A percentile compares a stretch with the other conserved stretches of the same genome.
phyloP scores from a whole-genome alignment of 2,797 vertebrate species.

The Cossypha caffra region DNA sequence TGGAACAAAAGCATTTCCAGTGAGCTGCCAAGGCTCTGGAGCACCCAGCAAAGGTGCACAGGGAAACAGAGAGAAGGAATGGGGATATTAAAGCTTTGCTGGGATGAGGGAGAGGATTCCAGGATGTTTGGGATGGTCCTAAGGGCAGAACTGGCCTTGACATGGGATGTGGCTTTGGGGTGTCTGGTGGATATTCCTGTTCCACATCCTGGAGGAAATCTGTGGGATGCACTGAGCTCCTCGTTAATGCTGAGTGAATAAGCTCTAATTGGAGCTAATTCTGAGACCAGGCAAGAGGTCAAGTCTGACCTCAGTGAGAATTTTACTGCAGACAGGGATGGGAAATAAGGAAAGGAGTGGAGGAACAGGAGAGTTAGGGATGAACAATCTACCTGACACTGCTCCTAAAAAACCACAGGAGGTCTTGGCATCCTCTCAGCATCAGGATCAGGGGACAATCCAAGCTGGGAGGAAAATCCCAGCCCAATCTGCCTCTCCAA shows the following conservation, averaged over 20 bases:
- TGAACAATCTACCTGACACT: accelerated
- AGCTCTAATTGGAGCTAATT: neutral
- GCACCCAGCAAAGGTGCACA: neutral
- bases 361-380: neutral
- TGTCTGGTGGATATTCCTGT: accelerated
- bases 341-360: neutral
- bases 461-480: neutral
- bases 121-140: neutral
- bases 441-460: accelerated
- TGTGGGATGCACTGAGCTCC: neutral
- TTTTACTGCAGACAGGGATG: neutral
- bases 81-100: neutral
- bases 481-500: neutral
- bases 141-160: neutral
- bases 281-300: neutral
- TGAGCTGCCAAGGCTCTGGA: neutral
- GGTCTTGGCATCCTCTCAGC: neutral
- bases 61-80: neutral
- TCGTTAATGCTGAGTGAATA: neutral
- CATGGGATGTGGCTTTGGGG: neutral
- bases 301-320: accelerated
- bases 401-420: accelerated
- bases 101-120: neutral
- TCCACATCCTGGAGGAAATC: accelerated
- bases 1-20: slow-evolving; percentile 22